A percentile compares a stretch with the other conserved stretches of the same genome.
phyloP scores from a whole-genome alignment of 2,113 vertebrate species.

The Meleagris gallopavo region DNA sequence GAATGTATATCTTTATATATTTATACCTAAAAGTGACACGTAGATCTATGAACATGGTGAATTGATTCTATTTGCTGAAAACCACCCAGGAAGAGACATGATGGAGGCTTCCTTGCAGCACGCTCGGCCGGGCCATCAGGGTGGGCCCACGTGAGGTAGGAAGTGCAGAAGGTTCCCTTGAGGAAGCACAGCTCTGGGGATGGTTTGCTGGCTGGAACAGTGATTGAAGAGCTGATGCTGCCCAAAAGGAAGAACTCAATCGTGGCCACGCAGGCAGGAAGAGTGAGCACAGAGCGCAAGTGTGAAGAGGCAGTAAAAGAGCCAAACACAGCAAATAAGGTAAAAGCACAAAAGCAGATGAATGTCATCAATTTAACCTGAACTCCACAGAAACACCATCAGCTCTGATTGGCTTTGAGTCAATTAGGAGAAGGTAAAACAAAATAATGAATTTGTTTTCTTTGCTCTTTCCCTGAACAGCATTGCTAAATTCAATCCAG shows the following conservation, averaged over 20 bases:
- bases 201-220: background rate
- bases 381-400: background rate
- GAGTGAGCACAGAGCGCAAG: background rate
- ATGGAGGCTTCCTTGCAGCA: background rate
- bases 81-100: background rate
- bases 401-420: background rate
- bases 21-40: background rate
- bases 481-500: background rate
- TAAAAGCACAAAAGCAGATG: background rate
- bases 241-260: background rate
- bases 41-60: background rate
- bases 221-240: background rate
- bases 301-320: background rate
- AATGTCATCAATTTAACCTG: background rate
- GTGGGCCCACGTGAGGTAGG: background rate
- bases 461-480: background rate
- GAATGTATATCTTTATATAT: background rate
- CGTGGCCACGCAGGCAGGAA: background rate
- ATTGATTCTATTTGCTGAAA: background rate
- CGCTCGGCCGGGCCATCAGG: background rate
- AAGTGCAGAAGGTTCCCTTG: background rate
- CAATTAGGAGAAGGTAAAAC: background rate
- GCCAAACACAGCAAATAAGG: background rate
- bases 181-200: background rate
- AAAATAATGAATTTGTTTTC: background rate